A percentile compares a stretch with the other conserved stretches of the same genome.
Conservation (phyloP, 2,888 invertebrate species). For the Caenorhabditis wallacei region DNA sequence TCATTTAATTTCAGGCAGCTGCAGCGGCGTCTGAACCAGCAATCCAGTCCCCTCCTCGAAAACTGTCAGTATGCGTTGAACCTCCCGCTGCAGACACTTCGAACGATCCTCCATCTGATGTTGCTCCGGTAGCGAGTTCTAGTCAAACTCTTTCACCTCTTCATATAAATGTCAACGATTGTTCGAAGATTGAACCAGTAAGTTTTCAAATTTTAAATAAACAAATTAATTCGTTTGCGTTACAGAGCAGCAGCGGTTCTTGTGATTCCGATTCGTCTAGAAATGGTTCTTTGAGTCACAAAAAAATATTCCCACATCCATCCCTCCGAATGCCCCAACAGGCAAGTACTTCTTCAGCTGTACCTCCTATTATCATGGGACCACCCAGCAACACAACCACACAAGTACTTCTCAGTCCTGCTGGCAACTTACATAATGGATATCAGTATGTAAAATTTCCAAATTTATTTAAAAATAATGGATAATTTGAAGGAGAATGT, state of each 20-base stretch:
- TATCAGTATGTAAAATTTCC: slow-evolving; percentile 30
- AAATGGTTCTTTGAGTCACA: slow-evolving; percentile 21
- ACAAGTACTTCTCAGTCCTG: slow-evolving; percentile 54
- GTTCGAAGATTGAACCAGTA: slow-evolving; percentile 27
- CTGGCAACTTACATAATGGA: slow-evolving; percentile 58
- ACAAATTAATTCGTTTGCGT: background rate
- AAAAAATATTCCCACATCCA: slow-evolving; percentile 4
- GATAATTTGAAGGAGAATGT: slow-evolving; percentile 35
- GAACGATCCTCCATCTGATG: background rate
- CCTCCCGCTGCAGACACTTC: background rate
- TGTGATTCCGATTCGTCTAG: slow-evolving; percentile 8
- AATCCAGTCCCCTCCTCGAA: background rate
- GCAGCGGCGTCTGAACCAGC: slow-evolving; percentile 37
- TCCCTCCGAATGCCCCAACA: slow-evolving; percentile 11
- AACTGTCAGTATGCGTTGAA: background rate
- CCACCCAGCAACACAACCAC: slow-evolving; percentile 53
- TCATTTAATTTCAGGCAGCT: slow-evolving; percentile 17
- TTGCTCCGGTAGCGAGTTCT: background rate
- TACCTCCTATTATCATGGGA: slow-evolving; percentile 48
- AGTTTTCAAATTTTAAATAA: background rate
- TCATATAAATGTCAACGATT: slow-evolving; percentile 37
- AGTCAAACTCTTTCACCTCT: slow-evolving; percentile 36
- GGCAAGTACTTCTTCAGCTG: background rate
- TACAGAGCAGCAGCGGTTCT: background rate
- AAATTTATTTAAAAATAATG: background rate